Base-by-base conservation (phyloP, 2,888 invertebrate genomes). In the Alloscopus bannaensis region DNA sequence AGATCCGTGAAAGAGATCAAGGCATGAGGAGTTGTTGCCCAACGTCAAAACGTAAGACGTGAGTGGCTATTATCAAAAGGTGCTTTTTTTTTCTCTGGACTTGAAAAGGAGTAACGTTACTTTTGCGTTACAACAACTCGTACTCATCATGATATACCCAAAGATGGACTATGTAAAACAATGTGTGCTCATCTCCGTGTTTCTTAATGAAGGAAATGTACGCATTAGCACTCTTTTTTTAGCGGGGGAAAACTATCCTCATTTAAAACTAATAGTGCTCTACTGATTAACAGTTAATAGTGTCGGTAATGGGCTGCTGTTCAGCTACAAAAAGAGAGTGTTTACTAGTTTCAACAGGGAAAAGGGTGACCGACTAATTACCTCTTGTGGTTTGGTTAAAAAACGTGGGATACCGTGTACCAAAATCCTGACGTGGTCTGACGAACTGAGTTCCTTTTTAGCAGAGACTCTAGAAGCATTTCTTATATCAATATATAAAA, bases 331-430 rank as follows among this genome's bases (percentile, higher is more conserved):
- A 57, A 26, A 50, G 66, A 18, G 42, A 36, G 26, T 45, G 2
- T 2, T 6, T 6, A 42, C 22, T 29, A 16, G 40, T 66, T 55
- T 52, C 18, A 22, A 22, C n/a, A n/a, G 24, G 29, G 50, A 29
- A 72, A 66, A 71, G 78, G 81, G 81, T 83, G 81, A 81, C 71
- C 76, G 66, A 81, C 83, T 83, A 83, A 83, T 83, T 83, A 83
- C 66, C 79, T 72, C 75, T 55, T 79, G 62, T 62, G 78, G 71
- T 62, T 72, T 59, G 29, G 65, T 28, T 42, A 24, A 57, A 45
- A 64, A 65, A 66, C 64, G 52, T 55, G 52, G 3, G 45, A 16
- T 22, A 24, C 24, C 6, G 2, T 52, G 52, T 52, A 52, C 22
- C n/a, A n/a, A n/a, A n/a, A n/a, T n/a, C n/a, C n/a, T n/a, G n/a